phyloP scores from a whole-genome alignment of 2,888 invertebrate species.

The Acanthococcus lagerstroemiae region DNA sequence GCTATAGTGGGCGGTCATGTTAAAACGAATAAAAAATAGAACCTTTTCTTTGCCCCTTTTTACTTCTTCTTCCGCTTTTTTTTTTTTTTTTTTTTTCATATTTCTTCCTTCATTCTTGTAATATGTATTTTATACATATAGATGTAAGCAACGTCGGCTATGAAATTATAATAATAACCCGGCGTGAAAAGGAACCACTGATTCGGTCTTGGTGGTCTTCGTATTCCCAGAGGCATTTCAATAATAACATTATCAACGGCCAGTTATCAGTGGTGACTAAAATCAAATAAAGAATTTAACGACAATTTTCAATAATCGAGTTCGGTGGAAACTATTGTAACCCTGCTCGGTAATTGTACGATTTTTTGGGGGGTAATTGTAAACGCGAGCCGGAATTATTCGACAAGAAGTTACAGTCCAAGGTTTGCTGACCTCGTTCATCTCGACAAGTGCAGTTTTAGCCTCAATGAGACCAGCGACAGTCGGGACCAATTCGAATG shows the following conservation, averaged over 20 bases:
- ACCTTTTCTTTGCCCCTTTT: no score
- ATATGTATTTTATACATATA: slow-evolving; percentile 18
- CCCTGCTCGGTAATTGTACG: no score
- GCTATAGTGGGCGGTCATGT: slow-evolving; percentile 25
- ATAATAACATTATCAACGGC: slow-evolving; percentile 30
- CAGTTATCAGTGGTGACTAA: slow-evolving; percentile 23
- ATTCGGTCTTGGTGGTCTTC: slow-evolving; percentile 28
- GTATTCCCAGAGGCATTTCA: slow-evolving; percentile 27
- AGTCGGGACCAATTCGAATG: no score
- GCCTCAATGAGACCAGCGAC: no score
- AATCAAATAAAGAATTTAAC: slow-evolving; percentile 7
- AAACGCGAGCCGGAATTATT: no score
- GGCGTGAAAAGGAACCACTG: slow-evolving; percentile 27
- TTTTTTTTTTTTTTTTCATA: slow-evolving; percentile 14
- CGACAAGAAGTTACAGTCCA: no score
- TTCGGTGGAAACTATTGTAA: no score
- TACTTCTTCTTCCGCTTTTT: slow-evolving; percentile 18
- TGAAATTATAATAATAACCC: slow-evolving; percentile 28
- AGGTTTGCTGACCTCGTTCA: no score
- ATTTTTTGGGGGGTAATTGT: no score
- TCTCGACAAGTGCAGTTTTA: no score
- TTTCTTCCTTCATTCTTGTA: slow-evolving; percentile 8
- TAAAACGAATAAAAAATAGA: slow-evolving; percentile 20
- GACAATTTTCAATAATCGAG: no score
- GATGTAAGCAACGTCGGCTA: slow-evolving; percentile 23